Evolutionary conservation across 2,113 vertebrate species (phyloP), one percentile per base, ranked within the genome.

Genomic region (Salminus brasiliensis): DNA sequence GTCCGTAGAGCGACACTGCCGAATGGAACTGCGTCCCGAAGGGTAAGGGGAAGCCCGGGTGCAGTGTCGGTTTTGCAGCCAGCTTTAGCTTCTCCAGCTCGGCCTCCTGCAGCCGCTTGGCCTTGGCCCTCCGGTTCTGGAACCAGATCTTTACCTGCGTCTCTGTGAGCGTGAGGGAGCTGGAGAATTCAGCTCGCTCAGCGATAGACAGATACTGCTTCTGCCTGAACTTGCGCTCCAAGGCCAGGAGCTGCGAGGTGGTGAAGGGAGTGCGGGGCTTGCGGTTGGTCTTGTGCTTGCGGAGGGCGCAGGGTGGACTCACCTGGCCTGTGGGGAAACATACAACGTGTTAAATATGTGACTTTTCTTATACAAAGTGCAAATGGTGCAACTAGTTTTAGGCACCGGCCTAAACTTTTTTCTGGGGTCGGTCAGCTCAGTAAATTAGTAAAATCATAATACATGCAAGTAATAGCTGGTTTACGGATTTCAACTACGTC

Each of bases 101-200:
- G 0, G 93, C 93, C 86, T 93, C 93, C 72, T 93, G 93, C 30
- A 93, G 89, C 77, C 93, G 84, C 85, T 93, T 93, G 85, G 93
- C 93, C 71, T 93, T 93, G 11, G 93, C 93, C 21, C 93, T 79
- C 9, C 93, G 92, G 69, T 93, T 93, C 83, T 93, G 93, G 85
- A 93, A 93, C 93, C 93, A 93, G 84, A 93, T 93, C 85, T 93
- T 93, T 18, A 93, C 93, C 87, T 93, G 93, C 21, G 93, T 93
- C 88, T 93, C 92, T 0, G 93, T 93, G 70, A 93, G 88, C 15
- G 87, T 89, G 75, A 93, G 72, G 3, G 91, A 92, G 83, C 83
- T 91, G 75, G 92, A 93, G 87, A 93, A 93, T 87, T 93, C 92
- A 0, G 92, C 93, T 16, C 93, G 89, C 82, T 93, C 93, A 0